A percentile compares a stretch with the other conserved stretches of the same genome.
Evolutionary conservation across 2,113 vertebrate species (phyloP).

Genomic region (Phalacrocorax carbo): DNA sequence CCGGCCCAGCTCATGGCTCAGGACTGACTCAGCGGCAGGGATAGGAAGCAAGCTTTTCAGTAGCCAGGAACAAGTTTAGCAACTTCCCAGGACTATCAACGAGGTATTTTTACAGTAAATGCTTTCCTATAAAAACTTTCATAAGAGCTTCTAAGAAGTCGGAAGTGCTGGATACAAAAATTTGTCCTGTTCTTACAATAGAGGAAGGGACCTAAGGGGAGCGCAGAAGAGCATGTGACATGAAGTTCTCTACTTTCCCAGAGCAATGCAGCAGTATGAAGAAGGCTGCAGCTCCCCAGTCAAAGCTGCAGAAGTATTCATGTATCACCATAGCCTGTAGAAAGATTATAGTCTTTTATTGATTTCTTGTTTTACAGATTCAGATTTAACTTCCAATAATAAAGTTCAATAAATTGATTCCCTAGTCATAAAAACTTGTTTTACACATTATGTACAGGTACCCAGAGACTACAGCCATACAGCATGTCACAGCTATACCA

Average conservation of each 20-base stretch:
- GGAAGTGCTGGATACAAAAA: background rate
- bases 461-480: conserved; percentile 59
- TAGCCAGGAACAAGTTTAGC: background rate
- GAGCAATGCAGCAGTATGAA: accelerated
- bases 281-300: background rate
- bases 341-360: conserved; percentile 79
- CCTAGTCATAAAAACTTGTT: conserved; percentile 78
- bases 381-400: conserved; percentile 72
- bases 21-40: background rate
- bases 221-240: background rate
- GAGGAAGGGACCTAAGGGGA: background rate
- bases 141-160: background rate
- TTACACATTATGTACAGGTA: conserved; percentile 79
- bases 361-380: conserved; percentile 69
- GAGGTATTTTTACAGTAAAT: background rate
- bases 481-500: conserved; percentile 60
- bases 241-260: background rate
- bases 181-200: background rate
- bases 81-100: background rate
- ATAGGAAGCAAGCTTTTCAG: background rate
- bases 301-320: conserved; percentile 6
- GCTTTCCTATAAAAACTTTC: background rate
- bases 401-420: conserved; percentile 76
- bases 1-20: background rate
- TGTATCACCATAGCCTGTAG: conserved; percentile 67